Conservation (phyloP, 2,113 vertebrate genomes). For the Loxodonta africana region DNA sequence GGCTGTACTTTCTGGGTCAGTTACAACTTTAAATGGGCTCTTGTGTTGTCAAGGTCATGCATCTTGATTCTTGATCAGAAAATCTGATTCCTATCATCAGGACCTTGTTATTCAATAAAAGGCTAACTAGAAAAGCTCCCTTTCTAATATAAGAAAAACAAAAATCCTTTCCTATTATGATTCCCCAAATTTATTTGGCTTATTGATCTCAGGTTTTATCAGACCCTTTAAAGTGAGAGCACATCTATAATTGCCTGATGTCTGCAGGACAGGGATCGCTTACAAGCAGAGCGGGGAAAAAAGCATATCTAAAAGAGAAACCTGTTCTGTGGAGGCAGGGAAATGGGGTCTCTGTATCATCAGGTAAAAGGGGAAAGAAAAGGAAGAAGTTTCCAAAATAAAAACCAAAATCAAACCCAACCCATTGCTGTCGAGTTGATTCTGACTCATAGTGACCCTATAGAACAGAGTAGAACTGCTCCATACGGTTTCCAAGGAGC, state of each 20-base stretch:
- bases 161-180: neutral
- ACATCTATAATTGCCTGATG: neutral
- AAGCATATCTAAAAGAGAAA: neutral
- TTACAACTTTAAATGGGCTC: neutral
- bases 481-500: too few relatives aligned
- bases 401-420: neutral
- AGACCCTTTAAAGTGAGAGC: neutral
- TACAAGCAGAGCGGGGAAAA: neutral
- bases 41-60: neutral
- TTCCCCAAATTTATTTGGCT: neutral
- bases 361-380: neutral
- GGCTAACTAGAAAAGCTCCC: neutral
- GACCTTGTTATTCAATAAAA: neutral
- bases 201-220: neutral
- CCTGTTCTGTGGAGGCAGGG: neutral
- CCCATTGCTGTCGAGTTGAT: too few relatives aligned
- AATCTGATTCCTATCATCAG: neutral
- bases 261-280: neutral
- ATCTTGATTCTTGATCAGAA: constrained; percentile 17
- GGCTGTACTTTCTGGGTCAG: neutral
- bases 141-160: neutral
- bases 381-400: neutral
- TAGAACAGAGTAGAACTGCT: too few relatives aligned
- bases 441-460: too few relatives aligned
- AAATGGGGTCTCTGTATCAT: neutral